These are phyloP conservation scores for Crocodylus rhombifer DNA, from an alignment of 2,797 vertebrate species.

Conservation along the genomic window DNA sequence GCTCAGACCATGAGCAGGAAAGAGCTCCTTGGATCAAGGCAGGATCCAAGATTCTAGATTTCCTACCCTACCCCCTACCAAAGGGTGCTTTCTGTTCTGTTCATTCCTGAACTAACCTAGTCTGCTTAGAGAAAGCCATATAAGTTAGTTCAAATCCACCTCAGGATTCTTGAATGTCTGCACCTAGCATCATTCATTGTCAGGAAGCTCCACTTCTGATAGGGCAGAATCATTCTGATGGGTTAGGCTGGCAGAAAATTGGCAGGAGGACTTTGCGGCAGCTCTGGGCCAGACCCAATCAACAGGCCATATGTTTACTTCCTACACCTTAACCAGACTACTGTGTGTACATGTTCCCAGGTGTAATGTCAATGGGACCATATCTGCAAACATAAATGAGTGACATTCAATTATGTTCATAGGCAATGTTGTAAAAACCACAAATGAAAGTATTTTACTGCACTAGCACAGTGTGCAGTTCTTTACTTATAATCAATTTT, in stretches of 20 bases:
- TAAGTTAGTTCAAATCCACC: too few relatives aligned
- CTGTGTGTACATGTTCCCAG: slow-evolving; percentile 61
- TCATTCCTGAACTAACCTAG: too few relatives aligned
- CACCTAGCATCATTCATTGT: neutral
- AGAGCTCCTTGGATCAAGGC: too few relatives aligned
- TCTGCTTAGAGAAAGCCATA: too few relatives aligned
- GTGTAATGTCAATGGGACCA: slow-evolving; percentile 80
- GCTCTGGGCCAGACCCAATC: slow-evolving; percentile 75
- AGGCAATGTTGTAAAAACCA: slow-evolving; percentile 80
- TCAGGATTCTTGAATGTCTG: too few relatives aligned
- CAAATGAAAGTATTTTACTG: slow-evolving; percentile 81
- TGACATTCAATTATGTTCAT: slow-evolving; percentile 84
- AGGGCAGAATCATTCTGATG: slow-evolving; percentile 60
- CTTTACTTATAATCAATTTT: slow-evolving; percentile 78
- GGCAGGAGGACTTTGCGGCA: slow-evolving; percentile 65
- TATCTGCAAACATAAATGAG: slow-evolving; percentile 81
- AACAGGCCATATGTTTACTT: slow-evolving; percentile 79
- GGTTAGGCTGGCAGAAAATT: slow-evolving; percentile 65
- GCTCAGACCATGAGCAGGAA: too few relatives aligned
- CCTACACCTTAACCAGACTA: slow-evolving; percentile 75
- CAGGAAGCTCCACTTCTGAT: slow-evolving; percentile 49
- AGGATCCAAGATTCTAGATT: too few relatives aligned
- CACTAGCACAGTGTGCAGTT: slow-evolving; percentile 72
- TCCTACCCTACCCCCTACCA: too few relatives aligned
- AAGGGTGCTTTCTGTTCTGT: too few relatives aligned